These are phyloP conservation scores for Neoniphon sammara DNA, from an alignment of 2,797 vertebrate species.

Conservation along the genomic window DNA sequence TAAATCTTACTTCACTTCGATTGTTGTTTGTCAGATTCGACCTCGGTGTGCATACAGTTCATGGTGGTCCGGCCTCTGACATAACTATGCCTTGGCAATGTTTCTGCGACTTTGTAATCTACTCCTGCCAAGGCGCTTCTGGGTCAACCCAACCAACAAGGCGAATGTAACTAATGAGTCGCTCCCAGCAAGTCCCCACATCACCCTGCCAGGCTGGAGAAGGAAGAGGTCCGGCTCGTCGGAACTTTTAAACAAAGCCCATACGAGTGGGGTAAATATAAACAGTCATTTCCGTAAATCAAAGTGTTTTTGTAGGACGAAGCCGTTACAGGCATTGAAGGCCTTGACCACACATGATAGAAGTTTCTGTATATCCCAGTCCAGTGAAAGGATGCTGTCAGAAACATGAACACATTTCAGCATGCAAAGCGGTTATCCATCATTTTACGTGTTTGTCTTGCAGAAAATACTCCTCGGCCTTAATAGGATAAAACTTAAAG, in stretches of 20 bases:
- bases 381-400: slow-evolving; percentile 53
- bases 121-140: slow-evolving; percentile 59
- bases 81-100: slow-evolving; percentile 55
- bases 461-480: slow-evolving; percentile 56
- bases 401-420: slow-evolving; percentile 55
- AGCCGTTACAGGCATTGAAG: slow-evolving; percentile 42
- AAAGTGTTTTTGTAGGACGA: slow-evolving; percentile 50
- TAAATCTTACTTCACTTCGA: slow-evolving; percentile 40
- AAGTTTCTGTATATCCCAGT: slow-evolving; percentile 47
- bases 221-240: slow-evolving; percentile 59
- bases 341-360: slow-evolving; percentile 55
- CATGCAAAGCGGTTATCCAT: slow-evolving; percentile 62
- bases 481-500: slow-evolving; percentile 71
- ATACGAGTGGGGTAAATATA: slow-evolving; percentile 68
- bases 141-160: slow-evolving; percentile 41
- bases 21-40: slow-evolving; percentile 64
- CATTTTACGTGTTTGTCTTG: slow-evolving; percentile 60
- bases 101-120: slow-evolving; percentile 60
- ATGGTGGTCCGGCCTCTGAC: slow-evolving; percentile 61
- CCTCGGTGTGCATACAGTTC: slow-evolving; percentile 52
- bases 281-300: slow-evolving; percentile 59
- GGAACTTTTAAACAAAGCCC: slow-evolving; percentile 65
- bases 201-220: slow-evolving; percentile 36
- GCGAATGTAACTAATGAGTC: slow-evolving; percentile 65
- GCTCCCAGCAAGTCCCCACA: slow-evolving; percentile 41